A percentile compares a stretch with the other conserved stretches of the same genome.
These are phyloP conservation scores for Harpagifer antarcticus DNA, from an alignment of 2,797 vertebrate genomes.

Conservation along the genomic window DNA sequence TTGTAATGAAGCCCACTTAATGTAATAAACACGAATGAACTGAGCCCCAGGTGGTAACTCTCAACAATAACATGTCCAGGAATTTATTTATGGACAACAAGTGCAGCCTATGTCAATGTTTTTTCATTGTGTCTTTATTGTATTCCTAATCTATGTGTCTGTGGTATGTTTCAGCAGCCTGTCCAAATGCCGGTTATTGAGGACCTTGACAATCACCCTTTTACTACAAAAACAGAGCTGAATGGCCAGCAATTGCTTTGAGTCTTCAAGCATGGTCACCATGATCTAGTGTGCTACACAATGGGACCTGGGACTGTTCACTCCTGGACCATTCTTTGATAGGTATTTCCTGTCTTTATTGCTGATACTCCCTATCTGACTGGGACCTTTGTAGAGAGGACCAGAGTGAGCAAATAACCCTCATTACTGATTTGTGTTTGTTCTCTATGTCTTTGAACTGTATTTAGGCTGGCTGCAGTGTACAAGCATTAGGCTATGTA, in stretches of 20 bases:
- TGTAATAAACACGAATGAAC: neutral
- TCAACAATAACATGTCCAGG: neutral
- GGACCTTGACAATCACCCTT: constrained; percentile 43
- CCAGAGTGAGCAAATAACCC: neutral
- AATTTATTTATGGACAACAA: neutral
- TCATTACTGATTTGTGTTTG: constrained; percentile 9
- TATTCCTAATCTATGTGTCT: constrained; percentile 37
- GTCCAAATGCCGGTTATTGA: constrained; percentile 45
- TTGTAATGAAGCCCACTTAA: constrained; percentile 1
- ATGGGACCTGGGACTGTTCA: constrained; percentile 7
- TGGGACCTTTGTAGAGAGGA: constrained; percentile 22
- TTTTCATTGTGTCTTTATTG: constrained; percentile 1
- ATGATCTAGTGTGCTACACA: neutral
- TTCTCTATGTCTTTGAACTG: constrained; percentile 8
- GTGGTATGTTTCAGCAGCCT: constrained; percentile 55
- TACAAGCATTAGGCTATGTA: constrained; percentile 15
- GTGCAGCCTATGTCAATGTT: neutral
- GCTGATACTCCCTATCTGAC: neutral
- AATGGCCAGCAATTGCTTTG: constrained; percentile 62
- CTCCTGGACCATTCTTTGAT: constrained; percentile 14
- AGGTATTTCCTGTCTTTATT: constrained; percentile 21
- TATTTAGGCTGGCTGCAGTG: constrained; percentile 10
- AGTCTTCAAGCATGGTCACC: constrained; percentile 12
- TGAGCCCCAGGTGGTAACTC: neutral
- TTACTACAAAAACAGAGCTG: constrained; percentile 33